Evolutionary conservation across 35 echinoderm and acorn worm genomes (phyloP), one percentile per base, ranked within the genome.

Genomic region (Apostichopus parvimensis): DNA sequence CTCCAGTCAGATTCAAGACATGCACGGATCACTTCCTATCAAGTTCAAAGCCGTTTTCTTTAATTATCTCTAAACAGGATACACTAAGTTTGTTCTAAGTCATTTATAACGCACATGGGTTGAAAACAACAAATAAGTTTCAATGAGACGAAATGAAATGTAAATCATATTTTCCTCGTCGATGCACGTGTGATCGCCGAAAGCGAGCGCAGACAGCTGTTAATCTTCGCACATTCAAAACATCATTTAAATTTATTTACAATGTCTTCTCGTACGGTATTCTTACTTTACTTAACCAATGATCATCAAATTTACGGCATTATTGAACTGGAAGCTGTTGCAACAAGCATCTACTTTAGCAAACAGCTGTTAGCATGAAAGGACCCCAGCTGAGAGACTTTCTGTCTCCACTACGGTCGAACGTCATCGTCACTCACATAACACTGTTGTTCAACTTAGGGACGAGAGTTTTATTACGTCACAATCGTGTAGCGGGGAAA

Each of bases 371-470:
- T 58, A 22, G 25, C 81, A 59, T 84, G 81, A 84, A 84, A 58
- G 81, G 81, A 84, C 81, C 81, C 81, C 81, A 84, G 55, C 81
- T 59, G 81, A 84, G 81, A 84, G 81, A 84, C 81, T 84, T 58
- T 14, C 54, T 84, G 81, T 84, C 81, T 84, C 81, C 81, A 84
- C 55, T 53, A 56, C 24, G 81, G 81, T 84, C 52, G 53, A 84
- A 54, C 81, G 55, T 84, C 81, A 59, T 84, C 81, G 54, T n/a
- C 81, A 58, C 81, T 84, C 81, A 52, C 58, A 4, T 52, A 84
- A 84, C 81, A 58, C 81, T 84, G 55, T 60, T 59, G n/a, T 58
- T 45, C 34, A 45, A 45, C 34, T 45, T 45, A 45, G 58, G 54
- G 56, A n/a, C 57, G 55, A 75, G n/a, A 59, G 58, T 45, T 84